These are phyloP conservation scores for human DNA, from an alignment of 2,113 vertebrate genomes.

Conservation along the genomic window DNA sequence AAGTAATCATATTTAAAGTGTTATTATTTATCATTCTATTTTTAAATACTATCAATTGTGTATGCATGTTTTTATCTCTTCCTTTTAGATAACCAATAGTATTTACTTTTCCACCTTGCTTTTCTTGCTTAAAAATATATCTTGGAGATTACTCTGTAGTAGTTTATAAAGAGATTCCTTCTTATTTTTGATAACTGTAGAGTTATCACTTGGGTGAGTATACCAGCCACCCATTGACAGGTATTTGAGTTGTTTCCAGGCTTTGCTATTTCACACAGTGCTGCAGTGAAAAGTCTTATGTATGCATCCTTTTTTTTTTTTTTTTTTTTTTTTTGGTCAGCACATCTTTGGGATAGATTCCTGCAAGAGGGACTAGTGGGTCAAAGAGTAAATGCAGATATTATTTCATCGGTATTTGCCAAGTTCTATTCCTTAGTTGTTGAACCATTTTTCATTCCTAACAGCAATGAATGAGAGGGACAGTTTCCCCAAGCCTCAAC, in stretches of 20 bases:
- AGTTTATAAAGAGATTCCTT: too few relatives aligned
- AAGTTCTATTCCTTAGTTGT: not conserved
- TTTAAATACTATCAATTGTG: not conserved
- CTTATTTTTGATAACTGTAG: too few relatives aligned
- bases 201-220: too few relatives aligned
- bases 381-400: not conserved
- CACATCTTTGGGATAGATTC: not conserved
- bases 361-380: not conserved
- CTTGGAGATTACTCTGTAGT: too few relatives aligned
- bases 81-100: not conserved
- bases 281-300: not conserved
- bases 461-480: not conserved
- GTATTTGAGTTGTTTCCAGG: not conserved
- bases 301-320: not conserved
- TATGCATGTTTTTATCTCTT: not conserved
- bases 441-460: not conserved
- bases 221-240: too few relatives aligned
- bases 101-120: not conserved
- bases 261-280: not conserved
- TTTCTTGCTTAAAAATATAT: too few relatives aligned
- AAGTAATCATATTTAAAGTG: not conserved
- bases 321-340: not conserved
- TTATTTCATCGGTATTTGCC: not conserved
- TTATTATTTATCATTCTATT: not conserved
- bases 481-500: not conserved